Evolutionary conservation across 2,797 vertebrate genomes (phyloP).

Genomic region (Neosilurus hyrtlii): DNA sequence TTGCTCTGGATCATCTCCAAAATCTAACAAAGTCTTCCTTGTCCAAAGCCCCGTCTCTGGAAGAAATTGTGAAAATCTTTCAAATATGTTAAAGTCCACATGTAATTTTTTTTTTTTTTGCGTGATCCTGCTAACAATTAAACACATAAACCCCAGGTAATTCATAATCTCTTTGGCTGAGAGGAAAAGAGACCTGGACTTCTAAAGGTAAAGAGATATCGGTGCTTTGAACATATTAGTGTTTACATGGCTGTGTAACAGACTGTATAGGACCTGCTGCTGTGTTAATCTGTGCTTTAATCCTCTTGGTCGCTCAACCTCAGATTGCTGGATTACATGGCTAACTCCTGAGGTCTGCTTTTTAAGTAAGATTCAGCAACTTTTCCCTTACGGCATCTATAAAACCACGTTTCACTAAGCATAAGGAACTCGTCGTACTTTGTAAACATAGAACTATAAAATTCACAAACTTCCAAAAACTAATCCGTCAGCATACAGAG

Average conservation of each 20-base stretch:
- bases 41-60: too few species aligned
- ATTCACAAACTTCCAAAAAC: background rate
- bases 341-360: background rate
- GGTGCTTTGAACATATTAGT: conserved; percentile 5
- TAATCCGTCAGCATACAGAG: background rate
- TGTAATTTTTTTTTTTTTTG: too few species aligned
- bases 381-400: background rate
- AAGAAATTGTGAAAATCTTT: too few species aligned
- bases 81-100: too few species aligned
- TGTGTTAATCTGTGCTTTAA: background rate
- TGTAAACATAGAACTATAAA: background rate
- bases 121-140: too few species aligned
- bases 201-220: background rate
- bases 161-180: too few species aligned
- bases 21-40: too few species aligned
- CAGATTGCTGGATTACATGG: background rate
- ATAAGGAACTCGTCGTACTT: background rate
- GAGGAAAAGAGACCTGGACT: background rate
- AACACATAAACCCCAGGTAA: too few species aligned
- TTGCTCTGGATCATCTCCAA: too few species aligned
- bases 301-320: background rate
- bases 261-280: background rate
- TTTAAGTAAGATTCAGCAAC: background rate
- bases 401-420: background rate
- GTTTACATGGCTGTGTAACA: background rate